Evolutionary conservation across 2,797 vertebrate species (phyloP), one percentile per base, ranked within the genome.

Genomic region (Cercopithecus petaurista): DNA sequence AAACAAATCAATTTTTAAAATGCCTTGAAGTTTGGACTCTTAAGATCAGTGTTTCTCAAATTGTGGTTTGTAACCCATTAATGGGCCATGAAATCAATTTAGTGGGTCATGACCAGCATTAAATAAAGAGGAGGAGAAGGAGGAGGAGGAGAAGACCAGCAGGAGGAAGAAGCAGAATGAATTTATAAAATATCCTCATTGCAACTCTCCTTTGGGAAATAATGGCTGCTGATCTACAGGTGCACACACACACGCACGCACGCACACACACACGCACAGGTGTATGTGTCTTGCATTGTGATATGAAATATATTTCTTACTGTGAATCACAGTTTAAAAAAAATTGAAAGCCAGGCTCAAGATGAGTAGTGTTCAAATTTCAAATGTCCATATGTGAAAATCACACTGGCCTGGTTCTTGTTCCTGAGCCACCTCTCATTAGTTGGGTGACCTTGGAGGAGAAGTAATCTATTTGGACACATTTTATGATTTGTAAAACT

Each of bases 1-100:
- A 91, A 97, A 93, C 55, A 95, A 90, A 96, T 93, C 55, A 76
- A 81, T 95, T 95, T 94, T 94, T 82, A 10, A 92, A 92, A 95
- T 90, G 24, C 76, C 70, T 61, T 8, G 82, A 85, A 85, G 48
- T 97, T 97, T 93, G 52, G 88, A 93, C 80, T 95, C 59, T 93
- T 84, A 95, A 93, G 48, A 94, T 95, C 48, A 93, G 43, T 89
- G 52, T 92, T 95, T 94, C 90, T 93, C 92, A 97, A 90, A 90
- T 52, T 92, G 48, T 83, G 88, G 80, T 90, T 91, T 95, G 50
- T 87, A 93, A 95, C 73, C 67, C 93, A 87, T 93, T 95, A 95
- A 83, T 84, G 85, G 77, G 46, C 70, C 76, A 88, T 95, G 81
- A 94, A 96, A 97, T 95, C 92, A 96, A 94, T 92, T 95, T 86